These are phyloP conservation scores for Macquaria ambigua DNA, from an alignment of 2,113 vertebrate species.

Conservation along the genomic window DNA sequence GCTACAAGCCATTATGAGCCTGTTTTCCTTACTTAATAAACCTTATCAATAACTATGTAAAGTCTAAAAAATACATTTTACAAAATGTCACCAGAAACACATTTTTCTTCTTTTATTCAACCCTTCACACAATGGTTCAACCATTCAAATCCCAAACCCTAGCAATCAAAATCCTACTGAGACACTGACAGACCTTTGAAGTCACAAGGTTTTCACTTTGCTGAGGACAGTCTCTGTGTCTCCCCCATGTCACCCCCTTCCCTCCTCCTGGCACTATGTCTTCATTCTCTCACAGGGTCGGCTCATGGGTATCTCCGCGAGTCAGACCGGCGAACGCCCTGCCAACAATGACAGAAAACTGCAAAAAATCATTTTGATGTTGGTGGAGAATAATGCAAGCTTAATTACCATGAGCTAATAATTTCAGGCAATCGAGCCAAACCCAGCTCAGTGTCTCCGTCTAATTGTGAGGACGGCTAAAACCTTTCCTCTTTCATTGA, in stretches of 20 bases:
- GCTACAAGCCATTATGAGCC: background rate
- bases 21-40: too few species aligned
- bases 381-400: slow-evolving; percentile 79
- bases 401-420: slow-evolving; percentile 85
- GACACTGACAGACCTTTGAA: slow-evolving; percentile 55
- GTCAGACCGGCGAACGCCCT: slow-evolving; percentile 46
- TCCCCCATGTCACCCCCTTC: slow-evolving; percentile 42
- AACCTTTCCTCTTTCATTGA: slow-evolving; percentile 77
- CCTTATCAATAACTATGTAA: background rate
- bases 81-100: background rate
- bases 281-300: slow-evolving; percentile 53
- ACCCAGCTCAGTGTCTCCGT: slow-evolving; percentile 76
- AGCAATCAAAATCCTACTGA: slow-evolving; percentile 38
- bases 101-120: background rate
- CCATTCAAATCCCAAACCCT: slow-evolving; percentile 36
- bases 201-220: slow-evolving; percentile 50
- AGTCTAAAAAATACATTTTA: background rate
- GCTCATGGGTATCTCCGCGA: slow-evolving; percentile 55
- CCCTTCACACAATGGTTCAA: slow-evolving; percentile 13
- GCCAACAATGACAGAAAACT: slow-evolving; percentile 63
- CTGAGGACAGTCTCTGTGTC: slow-evolving; percentile 32
- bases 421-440: slow-evolving; percentile 77
- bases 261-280: slow-evolving; percentile 40
- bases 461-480: slow-evolving; percentile 80
- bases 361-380: slow-evolving; percentile 66